phyloP scores from a whole-genome alignment of 2,797 vertebrate genomes.

The Myiothlypis coronata region DNA sequence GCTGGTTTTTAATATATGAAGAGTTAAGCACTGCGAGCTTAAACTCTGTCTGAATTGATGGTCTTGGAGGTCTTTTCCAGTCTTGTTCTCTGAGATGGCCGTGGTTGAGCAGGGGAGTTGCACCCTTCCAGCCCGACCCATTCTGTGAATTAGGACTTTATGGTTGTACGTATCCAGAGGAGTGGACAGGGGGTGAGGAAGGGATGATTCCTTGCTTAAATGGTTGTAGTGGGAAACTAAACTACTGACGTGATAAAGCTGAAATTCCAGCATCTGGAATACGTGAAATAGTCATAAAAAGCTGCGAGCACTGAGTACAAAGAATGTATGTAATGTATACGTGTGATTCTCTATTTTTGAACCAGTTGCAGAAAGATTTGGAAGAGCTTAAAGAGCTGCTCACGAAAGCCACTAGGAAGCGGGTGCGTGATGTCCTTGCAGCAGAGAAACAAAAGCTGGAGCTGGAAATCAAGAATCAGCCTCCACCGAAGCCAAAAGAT shows the following conservation, averaged over 20 bases:
- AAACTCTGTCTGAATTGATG: neutral
- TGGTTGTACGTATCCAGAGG: neutral
- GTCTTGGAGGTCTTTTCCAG: neutral
- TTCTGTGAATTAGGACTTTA: neutral
- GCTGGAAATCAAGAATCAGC: constrained; percentile 84
- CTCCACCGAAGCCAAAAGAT: constrained; percentile 77
- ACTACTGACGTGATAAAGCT: neutral
- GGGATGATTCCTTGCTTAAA: accelerated
- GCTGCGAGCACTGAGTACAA: neutral
- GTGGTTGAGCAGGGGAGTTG: neutral
- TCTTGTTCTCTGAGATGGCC: neutral
- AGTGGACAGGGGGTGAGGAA: neutral
- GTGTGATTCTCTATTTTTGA: neutral
- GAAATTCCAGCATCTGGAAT: accelerated
- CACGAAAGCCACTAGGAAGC: constrained; percentile 81
- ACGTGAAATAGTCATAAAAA: accelerated
- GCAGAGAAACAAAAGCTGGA: constrained; percentile 88
- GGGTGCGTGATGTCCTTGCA: constrained; percentile 80
- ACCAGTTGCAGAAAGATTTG: constrained; percentile 86
- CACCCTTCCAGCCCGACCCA: neutral
- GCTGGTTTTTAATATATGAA: too few species aligned
- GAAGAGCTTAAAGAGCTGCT: constrained; percentile 83
- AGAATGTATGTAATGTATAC: accelerated
- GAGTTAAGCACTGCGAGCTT: neutral
- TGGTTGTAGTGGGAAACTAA: neutral